Evolutionary conservation across 2,113 vertebrate species (phyloP).

Genomic region (Sus scrofa): T2T-Sscrofa CM000814.6:18959501-18960000

Average conservation of each 20-base stretch:
- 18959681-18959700: neutral
- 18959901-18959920: neutral
- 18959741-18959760: neutral
- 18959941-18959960: no score
- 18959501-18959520: neutral
- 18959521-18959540: neutral
- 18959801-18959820: neutral
- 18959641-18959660: accelerated
- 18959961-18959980: no score
- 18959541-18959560: neutral
- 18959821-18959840: neutral
- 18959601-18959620: accelerated
- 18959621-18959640: no score
- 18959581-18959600: neutral
- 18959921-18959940: neutral
- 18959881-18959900: neutral
- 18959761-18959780: neutral
- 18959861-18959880: neutral
- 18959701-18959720: neutral
- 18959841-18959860: neutral
- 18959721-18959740: accelerated
- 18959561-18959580: neutral
- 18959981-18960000: no score
- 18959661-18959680: no score
- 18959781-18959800: neutral